These are phyloP conservation scores for Rhyacophila evoluta DNA, from an alignment of 2,888 invertebrate species.

Conservation along the genomic window DNA sequence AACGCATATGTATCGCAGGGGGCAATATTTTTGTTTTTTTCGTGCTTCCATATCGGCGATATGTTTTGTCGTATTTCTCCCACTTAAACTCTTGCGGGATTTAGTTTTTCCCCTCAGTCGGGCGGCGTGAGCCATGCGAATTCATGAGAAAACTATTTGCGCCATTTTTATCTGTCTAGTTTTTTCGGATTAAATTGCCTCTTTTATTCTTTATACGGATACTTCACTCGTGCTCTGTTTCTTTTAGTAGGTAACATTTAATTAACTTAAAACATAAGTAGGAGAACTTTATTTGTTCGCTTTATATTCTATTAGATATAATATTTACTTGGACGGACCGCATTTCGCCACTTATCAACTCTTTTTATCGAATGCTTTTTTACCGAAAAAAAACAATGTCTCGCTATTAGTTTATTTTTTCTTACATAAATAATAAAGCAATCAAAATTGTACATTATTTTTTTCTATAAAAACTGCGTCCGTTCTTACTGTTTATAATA, in stretches of 20 bases:
- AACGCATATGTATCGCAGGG: slow-evolving; percentile 26
- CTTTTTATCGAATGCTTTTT: slow-evolving; percentile 37
- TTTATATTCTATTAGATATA: slow-evolving; percentile 38
- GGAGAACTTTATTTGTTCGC: slow-evolving; percentile 29
- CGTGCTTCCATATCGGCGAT: slow-evolving; percentile 23
- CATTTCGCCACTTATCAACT: slow-evolving; percentile 39
- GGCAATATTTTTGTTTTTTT: slow-evolving; percentile 45
- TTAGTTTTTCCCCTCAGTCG: slow-evolving; percentile 37
- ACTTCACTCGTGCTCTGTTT: slow-evolving; percentile 41
- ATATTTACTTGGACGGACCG: slow-evolving; percentile 45
- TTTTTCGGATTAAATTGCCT: slow-evolving; percentile 54
- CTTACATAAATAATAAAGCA: slow-evolving; percentile 38
- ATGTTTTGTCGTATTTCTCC: slow-evolving; percentile 34
- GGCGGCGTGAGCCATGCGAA: slow-evolving; percentile 36
- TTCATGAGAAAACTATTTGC: slow-evolving; percentile 52
- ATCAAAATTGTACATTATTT: not conserved
- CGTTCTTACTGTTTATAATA: not conserved
- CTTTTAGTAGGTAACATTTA: slow-evolving; percentile 53
- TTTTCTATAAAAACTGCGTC: not conserved
- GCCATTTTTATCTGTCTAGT: slow-evolving; percentile 50
- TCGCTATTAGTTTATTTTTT: slow-evolving; percentile 30
- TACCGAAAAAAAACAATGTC: slow-evolving; percentile 30
- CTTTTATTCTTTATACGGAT: slow-evolving; percentile 47
- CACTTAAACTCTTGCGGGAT: slow-evolving; percentile 33
- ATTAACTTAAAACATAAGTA: slow-evolving; percentile 54